These are phyloP conservation scores for Sericinus montela DNA, from an alignment of 2,888 invertebrate genomes.

Conservation along the genomic window DNA sequence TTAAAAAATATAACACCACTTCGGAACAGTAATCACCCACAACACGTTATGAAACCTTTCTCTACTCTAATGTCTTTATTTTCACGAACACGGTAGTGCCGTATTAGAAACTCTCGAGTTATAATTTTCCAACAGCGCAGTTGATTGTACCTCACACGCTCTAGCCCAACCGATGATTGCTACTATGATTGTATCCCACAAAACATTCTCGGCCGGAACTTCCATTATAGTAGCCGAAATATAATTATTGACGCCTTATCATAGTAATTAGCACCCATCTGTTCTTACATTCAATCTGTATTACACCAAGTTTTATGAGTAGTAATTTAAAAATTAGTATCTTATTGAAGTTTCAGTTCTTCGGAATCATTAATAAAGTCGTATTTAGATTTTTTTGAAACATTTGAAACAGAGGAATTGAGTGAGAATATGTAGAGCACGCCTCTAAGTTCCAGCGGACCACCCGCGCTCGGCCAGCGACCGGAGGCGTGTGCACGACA, in stretches of 20 bases:
- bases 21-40: no score
- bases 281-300: conserved; percentile 67
- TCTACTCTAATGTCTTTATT: conserved; percentile 55
- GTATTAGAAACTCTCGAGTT: conserved; percentile 44
- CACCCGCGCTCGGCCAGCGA: conserved; percentile 67
- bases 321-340: conserved; percentile 17
- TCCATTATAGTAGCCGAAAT: conserved; percentile 67
- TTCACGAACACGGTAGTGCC: conserved; percentile 46
- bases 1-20: no score
- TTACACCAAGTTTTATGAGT: conserved; percentile 51
- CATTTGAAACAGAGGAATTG: conserved; percentile 41
- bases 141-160: conserved; percentile 48
- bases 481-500: conserved; percentile 46
- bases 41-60: no score
- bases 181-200: conserved; percentile 71
- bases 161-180: conserved; percentile 70
- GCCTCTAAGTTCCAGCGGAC: conserved; percentile 62
- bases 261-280: conserved; percentile 77
- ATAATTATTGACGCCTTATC: conserved; percentile 74
- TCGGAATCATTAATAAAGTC: conserved; percentile 35
- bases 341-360: conserved; percentile 36
- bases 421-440: conserved; percentile 65
- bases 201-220: conserved; percentile 75
- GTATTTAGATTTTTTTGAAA: conserved; percentile 17
- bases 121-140: conserved; percentile 60